These are phyloP conservation scores for Argya squamiceps DNA, from an alignment of 2,797 vertebrate genomes.

Conservation along the genomic window DNA sequence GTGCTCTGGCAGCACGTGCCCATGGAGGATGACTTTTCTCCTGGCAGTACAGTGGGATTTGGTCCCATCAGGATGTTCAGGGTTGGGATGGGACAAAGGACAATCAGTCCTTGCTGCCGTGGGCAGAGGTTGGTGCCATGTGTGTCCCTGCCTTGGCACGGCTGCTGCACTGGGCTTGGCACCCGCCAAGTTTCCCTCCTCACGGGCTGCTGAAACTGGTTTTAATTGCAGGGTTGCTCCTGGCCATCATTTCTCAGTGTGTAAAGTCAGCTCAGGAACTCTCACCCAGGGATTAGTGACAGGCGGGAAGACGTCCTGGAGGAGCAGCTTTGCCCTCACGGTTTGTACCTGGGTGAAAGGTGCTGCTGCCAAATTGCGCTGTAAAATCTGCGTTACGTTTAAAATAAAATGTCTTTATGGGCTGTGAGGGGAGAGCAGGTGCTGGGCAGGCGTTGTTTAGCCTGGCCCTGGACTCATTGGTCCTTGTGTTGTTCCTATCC, in stretches of 20 bases:
- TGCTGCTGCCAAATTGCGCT: background rate
- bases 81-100: background rate
- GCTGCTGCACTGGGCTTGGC: background rate
- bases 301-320: background rate
- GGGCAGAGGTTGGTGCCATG: background rate
- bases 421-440: background rate
- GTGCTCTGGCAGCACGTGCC: background rate
- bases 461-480: background rate
- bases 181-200: background rate
- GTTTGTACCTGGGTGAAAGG: constrained; percentile 33
- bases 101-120: fast-evolving
- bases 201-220: background rate
- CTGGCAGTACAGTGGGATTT: background rate
- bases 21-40: background rate
- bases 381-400: background rate
- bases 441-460: background rate
- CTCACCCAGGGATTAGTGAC: background rate
- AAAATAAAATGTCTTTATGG: constrained; percentile 28
- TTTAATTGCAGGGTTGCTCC: constrained; percentile 21
- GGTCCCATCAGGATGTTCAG: background rate
- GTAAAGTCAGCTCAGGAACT: background rate
- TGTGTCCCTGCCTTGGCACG: background rate
- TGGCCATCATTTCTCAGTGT: background rate
- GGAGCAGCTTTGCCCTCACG: background rate
- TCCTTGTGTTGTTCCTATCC: background rate